These are phyloP conservation scores for Astyanax mexicanus DNA, from an alignment of 2,797 vertebrate genomes.

Conservation along the genomic window DNA sequence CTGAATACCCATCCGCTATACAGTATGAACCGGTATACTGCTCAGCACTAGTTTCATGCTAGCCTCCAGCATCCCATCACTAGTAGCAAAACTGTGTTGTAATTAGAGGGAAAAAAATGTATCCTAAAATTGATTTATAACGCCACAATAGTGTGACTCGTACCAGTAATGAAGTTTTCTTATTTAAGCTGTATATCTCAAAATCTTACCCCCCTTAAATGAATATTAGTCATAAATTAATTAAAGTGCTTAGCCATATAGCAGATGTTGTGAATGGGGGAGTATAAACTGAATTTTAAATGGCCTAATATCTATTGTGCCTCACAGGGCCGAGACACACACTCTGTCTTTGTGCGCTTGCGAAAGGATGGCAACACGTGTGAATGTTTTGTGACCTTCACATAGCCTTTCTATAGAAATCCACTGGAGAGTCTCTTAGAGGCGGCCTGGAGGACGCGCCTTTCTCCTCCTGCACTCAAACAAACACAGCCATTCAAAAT, in stretches of 20 bases:
- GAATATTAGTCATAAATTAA: neutral
- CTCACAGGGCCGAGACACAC: conserved; percentile 5
- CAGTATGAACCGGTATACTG: too few relatives aligned
- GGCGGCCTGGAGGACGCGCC: conserved; percentile 31
- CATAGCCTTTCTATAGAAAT: conserved; percentile 46
- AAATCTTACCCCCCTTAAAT: too few relatives aligned
- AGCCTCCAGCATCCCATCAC: too few relatives aligned
- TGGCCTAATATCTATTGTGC: neutral
- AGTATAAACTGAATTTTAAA: neutral
- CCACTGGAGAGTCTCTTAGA: conserved; percentile 49
- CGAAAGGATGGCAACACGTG: conserved; percentile 44
- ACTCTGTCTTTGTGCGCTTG: conserved; percentile 25
- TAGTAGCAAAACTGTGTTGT: too few relatives aligned
- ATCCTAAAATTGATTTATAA: too few relatives aligned
- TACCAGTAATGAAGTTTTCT: neutral
- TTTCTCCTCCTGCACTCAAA: conserved; percentile 43
- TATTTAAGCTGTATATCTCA: too few relatives aligned
- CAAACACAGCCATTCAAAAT: conserved; percentile 38
- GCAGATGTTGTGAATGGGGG: conserved; percentile 21
- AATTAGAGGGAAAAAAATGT: too few relatives aligned
- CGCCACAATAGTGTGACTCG: too few relatives aligned
- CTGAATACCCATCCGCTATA: too few relatives aligned
- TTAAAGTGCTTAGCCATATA: neutral
- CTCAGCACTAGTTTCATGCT: too few relatives aligned
- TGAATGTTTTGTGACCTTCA: conserved; percentile 60